A percentile compares a stretch with the other conserved stretches of the same genome.
Evolutionary conservation across 2,888 invertebrate genomes (phyloP).

Genomic region (Incurvaria masculella): DNA sequence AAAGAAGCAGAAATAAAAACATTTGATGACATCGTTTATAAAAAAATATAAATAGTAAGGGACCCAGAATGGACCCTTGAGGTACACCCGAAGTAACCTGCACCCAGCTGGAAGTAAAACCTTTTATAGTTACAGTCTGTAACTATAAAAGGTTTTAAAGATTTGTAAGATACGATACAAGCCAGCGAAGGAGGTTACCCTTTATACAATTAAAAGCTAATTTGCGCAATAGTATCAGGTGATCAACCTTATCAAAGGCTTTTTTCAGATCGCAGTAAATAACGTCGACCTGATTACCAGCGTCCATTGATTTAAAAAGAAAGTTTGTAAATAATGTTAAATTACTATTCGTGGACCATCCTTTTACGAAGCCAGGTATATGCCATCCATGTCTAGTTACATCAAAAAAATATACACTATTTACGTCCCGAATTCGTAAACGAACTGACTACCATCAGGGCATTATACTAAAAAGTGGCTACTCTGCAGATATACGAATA

Average conservation of each 20-base stretch:
- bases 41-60: slow-evolving; percentile 13
- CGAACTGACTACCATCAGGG: too few species aligned
- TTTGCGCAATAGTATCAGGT: slow-evolving; percentile 9
- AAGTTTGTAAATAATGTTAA: slow-evolving; percentile 7
- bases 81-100: slow-evolving; percentile 14
- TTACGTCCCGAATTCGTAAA: too few species aligned
- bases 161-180: slow-evolving; percentile 14
- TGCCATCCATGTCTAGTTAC: too few species aligned
- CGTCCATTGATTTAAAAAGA: slow-evolving; percentile 10
- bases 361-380: slow-evolving; percentile 14
- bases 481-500: too few species aligned
- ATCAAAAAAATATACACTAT: too few species aligned
- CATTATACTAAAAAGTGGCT: too few species aligned
- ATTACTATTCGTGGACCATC: slow-evolving; percentile 14
- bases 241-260: slow-evolving; percentile 14
- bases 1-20: slow-evolving; percentile 5
- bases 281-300: slow-evolving; percentile 6
- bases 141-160: too few species aligned
- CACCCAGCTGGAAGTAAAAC: slow-evolving; percentile 6
- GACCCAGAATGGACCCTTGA: slow-evolving; percentile 16
- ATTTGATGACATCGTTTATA: slow-evolving; percentile 12
- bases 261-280: slow-evolving; percentile 12
- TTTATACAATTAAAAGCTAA: slow-evolving; percentile 11
- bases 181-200: slow-evolving; percentile 11
- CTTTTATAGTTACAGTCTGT: slow-evolving; percentile 15